Base-by-base conservation (phyloP, 2,797 vertebrate genomes). In the Enteromius fasciolatus region DNA sequence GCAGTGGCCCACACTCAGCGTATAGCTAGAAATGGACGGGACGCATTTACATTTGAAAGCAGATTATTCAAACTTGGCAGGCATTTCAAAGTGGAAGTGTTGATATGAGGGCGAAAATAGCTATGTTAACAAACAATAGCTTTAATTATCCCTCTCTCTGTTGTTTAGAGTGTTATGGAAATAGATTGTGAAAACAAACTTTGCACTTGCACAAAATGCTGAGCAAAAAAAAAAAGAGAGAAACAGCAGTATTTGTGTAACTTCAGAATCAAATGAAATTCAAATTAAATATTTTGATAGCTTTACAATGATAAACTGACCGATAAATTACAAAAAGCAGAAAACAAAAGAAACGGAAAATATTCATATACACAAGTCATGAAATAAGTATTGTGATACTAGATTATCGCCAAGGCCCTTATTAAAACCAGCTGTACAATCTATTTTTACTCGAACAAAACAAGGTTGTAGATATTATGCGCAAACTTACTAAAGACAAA, bases 41-140 rank as follows among this genome's bases (percentile, higher is more conserved):
- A 48, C 18, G 15, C 28, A 94, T 94, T 94, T 91, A 90, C 92
- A 94, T 92, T 85, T 93, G 92, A 95, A 94, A 92, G 90, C 86
- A 85, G 89, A 90, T 92, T 93, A 88, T 89, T 87, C 88, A 89
- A 92, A 92, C 88, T 90, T 92, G 89, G 90, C 89, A 87, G 87
- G 86, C 87, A 88, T 91, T 87, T 90, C 78, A 77, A 87, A 89
- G 87, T 83, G 89, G 87, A 90, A 90, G 90, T 82, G 87, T 85
- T 91, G 86, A 87, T 90, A 87, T 87, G 82, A 84, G 3, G 83
- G 76, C 81, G 87, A 86, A 76, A 91, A 88, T 82, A 87, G 78
- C 84, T 83, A 78, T 33, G 73, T 85, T 84, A 84, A 86, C 83
- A 88, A 87, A 89, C 86, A 86, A 84, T 78, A 81, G 76, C 69